phyloP scores from a whole-genome alignment of 2,797 vertebrate species.

The Xenops minutus region DNA sequence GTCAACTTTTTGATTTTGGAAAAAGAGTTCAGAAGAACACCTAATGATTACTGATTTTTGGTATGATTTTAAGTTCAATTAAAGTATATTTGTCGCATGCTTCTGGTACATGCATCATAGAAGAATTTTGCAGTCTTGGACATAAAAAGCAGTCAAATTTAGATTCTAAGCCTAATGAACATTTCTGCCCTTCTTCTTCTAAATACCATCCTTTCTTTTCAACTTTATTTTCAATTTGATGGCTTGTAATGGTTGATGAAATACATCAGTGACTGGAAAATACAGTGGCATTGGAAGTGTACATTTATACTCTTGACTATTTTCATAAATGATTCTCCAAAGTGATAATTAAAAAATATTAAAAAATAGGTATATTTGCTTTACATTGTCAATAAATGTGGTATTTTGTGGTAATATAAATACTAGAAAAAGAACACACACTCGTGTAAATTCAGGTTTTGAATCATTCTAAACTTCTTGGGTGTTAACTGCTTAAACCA shows the following conservation, averaged over 20 bases:
- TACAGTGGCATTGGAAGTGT: background rate
- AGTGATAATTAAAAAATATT: background rate
- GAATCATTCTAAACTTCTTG: background rate
- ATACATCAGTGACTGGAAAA: background rate
- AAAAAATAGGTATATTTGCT: background rate
- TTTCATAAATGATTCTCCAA: background rate
- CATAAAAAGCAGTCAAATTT: background rate
- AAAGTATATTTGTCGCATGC: background rate
- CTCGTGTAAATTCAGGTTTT: fast-evolving
- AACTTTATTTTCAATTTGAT: background rate
- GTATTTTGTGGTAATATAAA: background rate
- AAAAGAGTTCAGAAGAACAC: background rate
- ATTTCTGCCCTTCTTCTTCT: background rate
- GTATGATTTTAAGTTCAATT: background rate
- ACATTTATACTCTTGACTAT: background rate
- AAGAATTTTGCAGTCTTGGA: background rate
- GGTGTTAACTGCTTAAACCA: background rate
- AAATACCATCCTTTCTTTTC: background rate
- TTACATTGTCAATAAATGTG: background rate
- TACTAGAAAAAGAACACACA: background rate
- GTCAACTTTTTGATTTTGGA: background rate
- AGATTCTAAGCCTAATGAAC: background rate
- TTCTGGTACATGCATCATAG: background rate
- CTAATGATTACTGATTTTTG: background rate
- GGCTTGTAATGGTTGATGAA: background rate